Evolutionary conservation across 2,888 invertebrate species (phyloP).

Genomic region (Tethea ocularis): DNA sequence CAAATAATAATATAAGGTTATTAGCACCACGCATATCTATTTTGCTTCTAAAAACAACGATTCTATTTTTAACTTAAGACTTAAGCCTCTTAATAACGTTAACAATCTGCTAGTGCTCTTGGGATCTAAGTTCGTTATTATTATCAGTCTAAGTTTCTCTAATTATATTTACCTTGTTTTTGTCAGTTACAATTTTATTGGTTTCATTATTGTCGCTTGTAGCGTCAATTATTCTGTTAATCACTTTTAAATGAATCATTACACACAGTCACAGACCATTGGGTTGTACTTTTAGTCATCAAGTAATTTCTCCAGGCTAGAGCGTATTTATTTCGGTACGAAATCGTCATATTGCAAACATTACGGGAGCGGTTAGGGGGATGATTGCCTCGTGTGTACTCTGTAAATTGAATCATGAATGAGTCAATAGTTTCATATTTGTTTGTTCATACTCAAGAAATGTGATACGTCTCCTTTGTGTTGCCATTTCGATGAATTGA

Average conservation of each 20-base stretch:
- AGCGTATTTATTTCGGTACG: slow-evolving; percentile 31
- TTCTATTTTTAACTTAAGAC: not conserved
- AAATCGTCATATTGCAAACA: slow-evolving; percentile 23
- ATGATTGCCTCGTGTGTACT: slow-evolving; percentile 15
- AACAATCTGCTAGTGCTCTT: not conserved
- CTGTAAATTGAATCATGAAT: slow-evolving; percentile 47
- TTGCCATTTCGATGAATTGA: slow-evolving; percentile 1
- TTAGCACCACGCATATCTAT: too few relatives aligned
- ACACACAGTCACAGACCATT: not conserved
- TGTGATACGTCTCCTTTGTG: slow-evolving; percentile 8
- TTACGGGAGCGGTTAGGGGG: slow-evolving; percentile 28
- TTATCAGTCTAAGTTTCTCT: not conserved
- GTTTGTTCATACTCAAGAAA: slow-evolving; percentile 6
- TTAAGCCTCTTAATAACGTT: not conserved
- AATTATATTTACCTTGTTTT: not conserved
- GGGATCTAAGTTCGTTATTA: not conserved
- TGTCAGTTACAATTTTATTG: not conserved
- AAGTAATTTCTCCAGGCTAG: not conserved
- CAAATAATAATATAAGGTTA: not conserved
- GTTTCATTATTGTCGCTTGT: not conserved
- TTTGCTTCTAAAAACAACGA: not conserved
- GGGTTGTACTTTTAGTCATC: not conserved
- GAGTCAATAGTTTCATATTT: slow-evolving; percentile 32
- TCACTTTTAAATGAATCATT: not conserved
- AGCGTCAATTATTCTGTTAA: not conserved